Conservation (phyloP, 2,888 invertebrate genomes). For the Parochlus steinenii region DNA sequence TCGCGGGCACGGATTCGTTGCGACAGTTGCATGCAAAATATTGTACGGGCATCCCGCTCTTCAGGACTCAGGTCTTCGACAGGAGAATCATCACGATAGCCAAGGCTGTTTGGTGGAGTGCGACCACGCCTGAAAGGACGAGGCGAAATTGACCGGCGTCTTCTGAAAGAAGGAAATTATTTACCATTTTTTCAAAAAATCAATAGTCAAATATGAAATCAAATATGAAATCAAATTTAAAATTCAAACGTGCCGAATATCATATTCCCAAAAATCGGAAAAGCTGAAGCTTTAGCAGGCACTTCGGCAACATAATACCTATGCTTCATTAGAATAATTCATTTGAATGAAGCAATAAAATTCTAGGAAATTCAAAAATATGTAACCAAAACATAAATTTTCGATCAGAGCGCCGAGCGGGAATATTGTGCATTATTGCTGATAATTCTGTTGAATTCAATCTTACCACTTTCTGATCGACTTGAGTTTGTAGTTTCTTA, state of each 20-base stretch:
- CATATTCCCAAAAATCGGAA: not conserved
- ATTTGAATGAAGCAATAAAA: too few species aligned
- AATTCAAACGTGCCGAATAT: not conserved
- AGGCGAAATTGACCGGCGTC: slow-evolving; percentile 29
- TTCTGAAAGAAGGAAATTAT: slow-evolving; percentile 3
- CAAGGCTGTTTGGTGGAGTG: slow-evolving; percentile 34
- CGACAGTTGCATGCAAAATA: slow-evolving; percentile 97
- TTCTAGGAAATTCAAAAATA: too few species aligned
- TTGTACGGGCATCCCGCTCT: slow-evolving; percentile 95
- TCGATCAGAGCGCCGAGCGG: too few species aligned
- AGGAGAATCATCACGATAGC: slow-evolving; percentile 38
- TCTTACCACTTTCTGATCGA: too few species aligned
- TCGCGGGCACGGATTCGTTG: slow-evolving; percentile 87
- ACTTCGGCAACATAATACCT: too few species aligned
- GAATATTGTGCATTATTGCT: too few species aligned
- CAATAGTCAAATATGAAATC: not conserved
- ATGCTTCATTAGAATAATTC: too few species aligned
- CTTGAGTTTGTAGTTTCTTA: too few species aligned
- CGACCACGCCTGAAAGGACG: slow-evolving; percentile 26
- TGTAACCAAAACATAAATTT: too few species aligned
- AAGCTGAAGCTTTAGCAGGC: not conserved
- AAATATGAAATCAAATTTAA: not conserved
- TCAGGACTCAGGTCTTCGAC: slow-evolving; percentile 75
- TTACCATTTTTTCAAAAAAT: not conserved
- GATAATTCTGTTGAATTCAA: too few species aligned